Evolutionary conservation across 2,797 vertebrate species (phyloP).

Genomic region (Cryptoprocta ferox): DNA sequence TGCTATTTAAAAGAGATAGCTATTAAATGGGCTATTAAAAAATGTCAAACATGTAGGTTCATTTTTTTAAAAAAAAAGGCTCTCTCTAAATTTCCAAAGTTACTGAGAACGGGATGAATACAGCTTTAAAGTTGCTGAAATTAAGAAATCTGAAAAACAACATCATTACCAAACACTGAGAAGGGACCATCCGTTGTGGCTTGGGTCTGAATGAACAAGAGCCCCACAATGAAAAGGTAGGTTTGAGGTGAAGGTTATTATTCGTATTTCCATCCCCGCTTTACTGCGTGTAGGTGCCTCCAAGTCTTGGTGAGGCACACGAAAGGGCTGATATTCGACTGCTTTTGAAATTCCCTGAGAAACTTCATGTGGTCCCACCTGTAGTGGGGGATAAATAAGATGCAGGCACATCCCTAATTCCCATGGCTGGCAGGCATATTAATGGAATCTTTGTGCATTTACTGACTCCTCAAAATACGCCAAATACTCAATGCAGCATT

Average conservation of each 20-base stretch:
- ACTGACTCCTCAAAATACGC: background rate
- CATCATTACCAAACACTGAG: background rate
- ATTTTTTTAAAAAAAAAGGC: background rate
- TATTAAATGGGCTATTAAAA: background rate
- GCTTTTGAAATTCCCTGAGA: background rate
- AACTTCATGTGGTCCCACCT: background rate
- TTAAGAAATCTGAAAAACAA: conserved; percentile 1
- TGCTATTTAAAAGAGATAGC: background rate
- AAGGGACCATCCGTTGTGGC: background rate
- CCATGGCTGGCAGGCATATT: background rate
- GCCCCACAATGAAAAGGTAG: background rate
- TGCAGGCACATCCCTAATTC: background rate
- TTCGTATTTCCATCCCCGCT: background rate
- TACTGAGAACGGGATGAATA: background rate
- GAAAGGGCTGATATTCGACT: background rate
- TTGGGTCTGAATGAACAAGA: background rate
- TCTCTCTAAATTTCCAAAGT: conserved; percentile 47
- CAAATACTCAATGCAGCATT: background rate
- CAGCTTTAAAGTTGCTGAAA: conserved; percentile 12
- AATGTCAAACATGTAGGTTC: background rate
- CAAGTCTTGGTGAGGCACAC: background rate
- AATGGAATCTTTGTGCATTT: background rate
- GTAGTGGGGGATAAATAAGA: background rate
- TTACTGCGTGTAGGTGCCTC: background rate
- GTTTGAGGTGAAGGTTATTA: background rate